Conservation (phyloP, 2,113 vertebrate genomes). For the Cochlearius cochlearius region DNA sequence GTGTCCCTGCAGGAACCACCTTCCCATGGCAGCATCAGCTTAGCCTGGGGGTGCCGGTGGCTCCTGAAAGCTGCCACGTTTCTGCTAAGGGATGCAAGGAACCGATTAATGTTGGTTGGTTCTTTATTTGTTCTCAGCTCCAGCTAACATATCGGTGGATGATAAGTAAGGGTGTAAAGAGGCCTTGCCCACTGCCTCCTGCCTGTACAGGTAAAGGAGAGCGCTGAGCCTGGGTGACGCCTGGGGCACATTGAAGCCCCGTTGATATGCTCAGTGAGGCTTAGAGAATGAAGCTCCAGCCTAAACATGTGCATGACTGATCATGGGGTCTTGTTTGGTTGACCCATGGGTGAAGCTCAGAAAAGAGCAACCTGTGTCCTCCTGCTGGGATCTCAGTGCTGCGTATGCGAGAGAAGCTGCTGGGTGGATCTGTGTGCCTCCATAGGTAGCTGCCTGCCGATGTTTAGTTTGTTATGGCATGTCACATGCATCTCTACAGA, state of each 20-base stretch:
- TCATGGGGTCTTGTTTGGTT: not conserved
- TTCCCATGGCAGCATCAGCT: rapidly evolving
- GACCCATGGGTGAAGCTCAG: not conserved
- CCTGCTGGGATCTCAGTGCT: not conserved
- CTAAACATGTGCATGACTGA: rapidly evolving
- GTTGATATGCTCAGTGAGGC: not conserved
- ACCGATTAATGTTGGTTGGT: not conserved
- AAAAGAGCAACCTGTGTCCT: not conserved
- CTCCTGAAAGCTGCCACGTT: not conserved
- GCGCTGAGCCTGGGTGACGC: not conserved
- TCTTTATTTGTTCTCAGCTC: not conserved
- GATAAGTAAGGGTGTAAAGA: not conserved
- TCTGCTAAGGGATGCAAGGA: not conserved
- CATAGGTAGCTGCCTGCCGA: not conserved
- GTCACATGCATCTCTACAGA: rapidly evolving
- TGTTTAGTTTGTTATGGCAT: rapidly evolving
- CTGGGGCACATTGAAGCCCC: not conserved
- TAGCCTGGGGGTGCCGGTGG: not conserved
- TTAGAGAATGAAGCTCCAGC: not conserved
- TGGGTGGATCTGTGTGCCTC: not conserved
- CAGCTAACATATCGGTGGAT: not conserved
- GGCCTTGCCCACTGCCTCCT: not conserved
- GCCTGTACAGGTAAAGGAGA: not conserved
- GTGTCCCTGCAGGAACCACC: not conserved
- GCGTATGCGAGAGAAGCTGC: not conserved